These are phyloP conservation scores for Andrena cerasifolii DNA, from an alignment of 1,140 invertebrate genomes.

Conservation along the genomic window DNA sequence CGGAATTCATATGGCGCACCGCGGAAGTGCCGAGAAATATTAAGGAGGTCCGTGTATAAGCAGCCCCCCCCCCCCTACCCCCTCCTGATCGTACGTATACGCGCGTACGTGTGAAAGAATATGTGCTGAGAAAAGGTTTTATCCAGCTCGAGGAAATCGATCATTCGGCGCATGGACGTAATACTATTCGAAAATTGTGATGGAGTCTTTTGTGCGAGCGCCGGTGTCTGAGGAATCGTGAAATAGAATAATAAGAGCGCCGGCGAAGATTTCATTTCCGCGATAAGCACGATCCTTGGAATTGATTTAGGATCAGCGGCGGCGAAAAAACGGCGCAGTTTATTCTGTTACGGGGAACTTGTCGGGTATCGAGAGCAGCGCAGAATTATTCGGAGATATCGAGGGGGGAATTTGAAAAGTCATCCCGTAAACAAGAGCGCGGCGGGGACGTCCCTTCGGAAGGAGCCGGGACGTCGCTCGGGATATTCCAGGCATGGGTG, in stretches of 20 bases:
- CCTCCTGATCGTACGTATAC: slow-evolving; percentile 24
- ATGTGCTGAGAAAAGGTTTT: slow-evolving; percentile 43
- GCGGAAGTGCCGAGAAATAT: slow-evolving; percentile 54
- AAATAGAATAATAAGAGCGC: slow-evolving; percentile 23
- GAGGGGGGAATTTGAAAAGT: slow-evolving; percentile 34
- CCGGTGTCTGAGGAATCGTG: background rate
- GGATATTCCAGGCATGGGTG: slow-evolving; percentile 69
- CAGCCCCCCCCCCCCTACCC: too few relatives aligned
- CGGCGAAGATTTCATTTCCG: background rate
- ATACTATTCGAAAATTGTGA: slow-evolving; percentile 53
- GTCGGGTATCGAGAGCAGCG: too few relatives aligned
- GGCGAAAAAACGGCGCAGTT: background rate
- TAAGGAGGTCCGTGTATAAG: slow-evolving; percentile 44
- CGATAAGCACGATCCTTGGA: background rate
- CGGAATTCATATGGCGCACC: slow-evolving; percentile 28
- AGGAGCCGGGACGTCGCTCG: slow-evolving; percentile 42
- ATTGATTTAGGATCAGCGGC: background rate
- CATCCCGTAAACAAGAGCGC: slow-evolving; percentile 26
- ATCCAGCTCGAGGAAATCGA: slow-evolving; percentile 48
- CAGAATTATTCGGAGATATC: background rate
- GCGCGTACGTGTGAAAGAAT: slow-evolving; percentile 43
- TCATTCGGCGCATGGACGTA: slow-evolving; percentile 37
- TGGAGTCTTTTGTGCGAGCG: slow-evolving; percentile 29
- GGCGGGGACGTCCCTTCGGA: background rate
- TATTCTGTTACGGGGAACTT: background rate